These are phyloP conservation scores for Atrichornis clamosus DNA, from an alignment of 2,113 vertebrate species.

Conservation along the genomic window DNA sequence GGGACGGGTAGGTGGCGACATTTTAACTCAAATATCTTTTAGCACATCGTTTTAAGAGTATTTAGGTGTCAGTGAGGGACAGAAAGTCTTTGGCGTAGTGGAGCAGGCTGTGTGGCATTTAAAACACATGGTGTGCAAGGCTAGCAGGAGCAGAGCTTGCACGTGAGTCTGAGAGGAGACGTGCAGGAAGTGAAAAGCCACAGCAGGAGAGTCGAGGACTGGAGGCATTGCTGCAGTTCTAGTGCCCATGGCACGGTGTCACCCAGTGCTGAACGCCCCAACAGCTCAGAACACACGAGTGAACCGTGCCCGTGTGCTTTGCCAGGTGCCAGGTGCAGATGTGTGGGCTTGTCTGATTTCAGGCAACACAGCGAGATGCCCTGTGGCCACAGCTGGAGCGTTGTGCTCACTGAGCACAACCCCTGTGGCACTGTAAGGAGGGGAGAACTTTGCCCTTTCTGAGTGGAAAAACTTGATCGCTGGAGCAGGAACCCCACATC, in stretches of 20 bases:
- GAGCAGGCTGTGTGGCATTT: constrained; percentile 38
- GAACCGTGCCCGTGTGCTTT: neutral
- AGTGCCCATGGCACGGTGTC: neutral
- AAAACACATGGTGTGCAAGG: constrained; percentile 39
- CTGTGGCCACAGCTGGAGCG: neutral
- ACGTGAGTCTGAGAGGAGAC: neutral
- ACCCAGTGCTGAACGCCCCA: neutral
- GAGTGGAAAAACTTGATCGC: neutral
- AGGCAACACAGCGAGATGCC: neutral
- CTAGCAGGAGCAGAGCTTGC: neutral
- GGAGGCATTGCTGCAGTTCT: neutral
- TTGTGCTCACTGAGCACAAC: neutral
- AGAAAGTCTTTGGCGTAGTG: constrained; percentile 9
- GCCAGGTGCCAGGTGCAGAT: neutral
- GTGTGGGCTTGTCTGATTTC: neutral
- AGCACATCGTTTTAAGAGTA: neutral
- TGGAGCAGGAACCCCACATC: neutral
- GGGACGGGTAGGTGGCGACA: constrained; percentile 41
- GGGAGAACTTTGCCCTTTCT: neutral
- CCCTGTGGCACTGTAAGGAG: neutral
- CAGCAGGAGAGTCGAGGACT: neutral
- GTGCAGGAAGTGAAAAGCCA: neutral
- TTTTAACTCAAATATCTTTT: constrained; percentile 23
- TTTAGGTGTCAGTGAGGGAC: neutral
- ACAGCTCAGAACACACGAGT: neutral